phyloP scores from a whole-genome alignment of 2,113 vertebrate genomes.

The Mormyrus iriodes region DNA sequence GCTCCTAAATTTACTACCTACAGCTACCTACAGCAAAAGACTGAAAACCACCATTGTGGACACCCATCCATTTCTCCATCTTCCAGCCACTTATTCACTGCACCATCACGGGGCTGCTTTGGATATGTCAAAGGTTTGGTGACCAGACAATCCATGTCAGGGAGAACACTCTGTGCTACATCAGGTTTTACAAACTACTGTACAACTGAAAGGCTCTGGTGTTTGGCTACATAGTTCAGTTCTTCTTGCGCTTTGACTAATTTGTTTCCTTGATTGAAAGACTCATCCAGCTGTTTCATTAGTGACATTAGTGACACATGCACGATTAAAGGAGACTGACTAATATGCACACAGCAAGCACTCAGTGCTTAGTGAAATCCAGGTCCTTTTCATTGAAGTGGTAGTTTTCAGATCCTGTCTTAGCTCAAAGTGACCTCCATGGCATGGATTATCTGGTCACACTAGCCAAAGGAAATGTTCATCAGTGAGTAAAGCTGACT shows the following conservation, averaged over 20 bases:
- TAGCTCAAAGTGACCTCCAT: not conserved
- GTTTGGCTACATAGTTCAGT: not conserved
- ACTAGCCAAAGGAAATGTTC: not conserved
- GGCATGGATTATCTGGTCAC: not conserved
- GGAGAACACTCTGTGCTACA: no score
- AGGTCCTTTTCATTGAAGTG: not conserved
- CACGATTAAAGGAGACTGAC: not conserved
- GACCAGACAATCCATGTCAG: no score
- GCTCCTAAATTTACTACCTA: not conserved
- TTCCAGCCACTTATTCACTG: not conserved
- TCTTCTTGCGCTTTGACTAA: not conserved
- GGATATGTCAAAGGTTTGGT: no score
- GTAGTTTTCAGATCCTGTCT: not conserved
- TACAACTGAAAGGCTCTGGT: not conserved
- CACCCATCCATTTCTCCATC: not conserved
- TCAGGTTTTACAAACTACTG: no score
- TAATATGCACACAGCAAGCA: not conserved
- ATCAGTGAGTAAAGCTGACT: not conserved
- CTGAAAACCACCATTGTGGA: not conserved
- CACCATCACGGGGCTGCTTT: no score
- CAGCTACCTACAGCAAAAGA: not conserved
- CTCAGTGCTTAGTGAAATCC: not conserved
- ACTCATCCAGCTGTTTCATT: not conserved
- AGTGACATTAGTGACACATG: not conserved
- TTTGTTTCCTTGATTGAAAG: not conserved